These are phyloP conservation scores for Dynastes tityus DNA, from an alignment of 2,888 invertebrate species.

Conservation along the genomic window DNA sequence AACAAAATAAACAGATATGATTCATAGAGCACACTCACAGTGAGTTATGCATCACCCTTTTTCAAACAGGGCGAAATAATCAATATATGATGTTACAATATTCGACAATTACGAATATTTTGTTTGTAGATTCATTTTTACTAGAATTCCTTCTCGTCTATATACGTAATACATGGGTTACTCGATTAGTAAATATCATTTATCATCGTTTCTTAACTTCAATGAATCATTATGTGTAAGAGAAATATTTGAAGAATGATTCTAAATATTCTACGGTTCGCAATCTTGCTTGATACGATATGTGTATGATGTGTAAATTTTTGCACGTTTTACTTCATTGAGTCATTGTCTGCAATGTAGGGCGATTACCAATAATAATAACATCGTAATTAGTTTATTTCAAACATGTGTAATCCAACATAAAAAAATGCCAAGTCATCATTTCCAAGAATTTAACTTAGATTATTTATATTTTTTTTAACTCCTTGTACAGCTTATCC, in stretches of 20 bases:
- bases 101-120: background rate
- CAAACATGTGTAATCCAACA: no score
- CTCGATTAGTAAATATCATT: conserved; percentile 12
- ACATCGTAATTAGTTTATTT: no score
- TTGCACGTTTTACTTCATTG: background rate
- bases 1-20: no score
- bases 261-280: background rate
- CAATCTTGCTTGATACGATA: background rate
- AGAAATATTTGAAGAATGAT: conserved; percentile 25
- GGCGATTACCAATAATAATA: no score
- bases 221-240: conserved; percentile 5
- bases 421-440: no score
- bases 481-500: background rate
- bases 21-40: no score
- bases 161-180: background rate
- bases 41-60: no score
- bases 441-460: no score
- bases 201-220: conserved; percentile 17
- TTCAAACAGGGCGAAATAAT: no score
- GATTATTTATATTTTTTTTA: no score
- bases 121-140: background rate
- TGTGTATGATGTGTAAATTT: background rate
- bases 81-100: no score
- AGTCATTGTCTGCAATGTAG: background rate
- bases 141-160: no score